Conservation (phyloP, 2,113 vertebrate species). For the Panthera tigris region DNA sequence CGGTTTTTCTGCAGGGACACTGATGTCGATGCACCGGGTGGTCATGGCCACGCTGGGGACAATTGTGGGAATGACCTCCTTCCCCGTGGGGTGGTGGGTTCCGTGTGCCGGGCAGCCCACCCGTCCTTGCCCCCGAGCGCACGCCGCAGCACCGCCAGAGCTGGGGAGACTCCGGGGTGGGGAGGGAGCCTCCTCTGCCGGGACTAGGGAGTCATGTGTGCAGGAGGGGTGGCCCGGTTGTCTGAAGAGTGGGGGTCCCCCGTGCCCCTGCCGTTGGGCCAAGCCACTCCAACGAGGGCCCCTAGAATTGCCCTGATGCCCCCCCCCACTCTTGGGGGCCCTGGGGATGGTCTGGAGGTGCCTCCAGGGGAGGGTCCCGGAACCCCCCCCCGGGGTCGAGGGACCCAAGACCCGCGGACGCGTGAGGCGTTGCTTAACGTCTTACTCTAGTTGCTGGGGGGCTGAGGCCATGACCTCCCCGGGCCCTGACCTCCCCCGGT, state of each 20-base stretch:
- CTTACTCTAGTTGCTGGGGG: no score
- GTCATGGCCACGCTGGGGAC: accelerated
- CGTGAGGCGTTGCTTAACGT: accelerated
- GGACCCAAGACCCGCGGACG: accelerated
- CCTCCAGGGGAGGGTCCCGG: not conserved
- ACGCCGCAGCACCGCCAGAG: not conserved
- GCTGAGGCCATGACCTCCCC: accelerated
- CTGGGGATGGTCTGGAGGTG: not conserved
- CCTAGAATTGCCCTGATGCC: accelerated
- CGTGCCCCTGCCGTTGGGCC: accelerated
- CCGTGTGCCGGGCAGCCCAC: accelerated
- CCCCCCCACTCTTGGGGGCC: accelerated
- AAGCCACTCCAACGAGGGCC: accelerated
- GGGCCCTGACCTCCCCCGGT: not conserved
- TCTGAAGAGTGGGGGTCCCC: not conserved
- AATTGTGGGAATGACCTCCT: accelerated
- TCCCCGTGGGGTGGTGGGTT: accelerated
- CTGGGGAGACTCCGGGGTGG: accelerated
- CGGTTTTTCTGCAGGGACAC: accelerated
- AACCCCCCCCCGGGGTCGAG: not conserved
- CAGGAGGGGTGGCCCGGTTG: accelerated
- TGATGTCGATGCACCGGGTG: accelerated
- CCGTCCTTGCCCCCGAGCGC: accelerated
- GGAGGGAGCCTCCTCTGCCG: accelerated
- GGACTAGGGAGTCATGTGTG: accelerated